These are phyloP conservation scores for Oncorhynchus clarkii DNA, from an alignment of 2,113 vertebrate species.

Conservation along the genomic window DNA sequence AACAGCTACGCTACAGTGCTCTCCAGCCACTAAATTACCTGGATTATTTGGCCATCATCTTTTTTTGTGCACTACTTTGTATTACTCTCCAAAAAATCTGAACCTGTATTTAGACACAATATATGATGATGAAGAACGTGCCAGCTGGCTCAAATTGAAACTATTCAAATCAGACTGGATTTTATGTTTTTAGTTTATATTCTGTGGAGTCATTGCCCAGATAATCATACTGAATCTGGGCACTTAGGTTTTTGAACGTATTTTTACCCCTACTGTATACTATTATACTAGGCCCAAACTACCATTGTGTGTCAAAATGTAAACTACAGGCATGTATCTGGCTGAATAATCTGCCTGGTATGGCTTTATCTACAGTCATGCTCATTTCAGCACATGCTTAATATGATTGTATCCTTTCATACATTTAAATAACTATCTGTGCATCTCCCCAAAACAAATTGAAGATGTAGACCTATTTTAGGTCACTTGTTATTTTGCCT, in stretches of 20 bases:
- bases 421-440: too few relatives aligned
- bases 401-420: too few relatives aligned
- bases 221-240: constrained; percentile 53
- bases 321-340: too few relatives aligned
- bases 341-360: too few relatives aligned
- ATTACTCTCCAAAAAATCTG: constrained; percentile 53
- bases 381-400: too few relatives aligned
- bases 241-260: constrained; percentile 4
- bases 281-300: too few relatives aligned
- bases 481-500: too few relatives aligned
- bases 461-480: too few relatives aligned
- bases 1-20: constrained; percentile 60
- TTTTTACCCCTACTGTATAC: background rate
- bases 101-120: constrained; percentile 42
- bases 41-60: constrained; percentile 68
- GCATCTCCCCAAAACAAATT: too few relatives aligned
- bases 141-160: constrained; percentile 60
- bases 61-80: constrained; percentile 68
- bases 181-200: constrained; percentile 61
- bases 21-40: constrained; percentile 68
- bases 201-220: constrained; percentile 50
- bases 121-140: constrained; percentile 63
- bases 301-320: too few relatives aligned
- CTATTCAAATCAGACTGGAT: constrained; percentile 39
- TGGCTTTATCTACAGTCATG: too few relatives aligned